Evolutionary conservation across 2,888 invertebrate species (phyloP).

Genomic region (Dasypolia templi): DNA sequence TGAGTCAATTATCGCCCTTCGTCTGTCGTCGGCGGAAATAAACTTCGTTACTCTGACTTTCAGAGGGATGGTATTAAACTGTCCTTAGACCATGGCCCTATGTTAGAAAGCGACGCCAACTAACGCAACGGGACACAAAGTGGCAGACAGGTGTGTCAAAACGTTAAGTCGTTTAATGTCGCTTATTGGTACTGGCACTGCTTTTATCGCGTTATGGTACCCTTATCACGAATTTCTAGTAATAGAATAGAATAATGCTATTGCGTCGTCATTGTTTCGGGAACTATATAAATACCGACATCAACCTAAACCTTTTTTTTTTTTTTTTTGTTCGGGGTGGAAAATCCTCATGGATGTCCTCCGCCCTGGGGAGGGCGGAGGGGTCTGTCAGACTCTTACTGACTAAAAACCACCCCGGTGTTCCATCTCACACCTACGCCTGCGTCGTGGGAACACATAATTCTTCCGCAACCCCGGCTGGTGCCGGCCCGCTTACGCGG

Average conservation of each 20-base stretch:
- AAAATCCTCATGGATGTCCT: too few relatives aligned
- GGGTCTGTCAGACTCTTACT: too few relatives aligned
- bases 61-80: conserved; percentile 49
- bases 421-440: too few relatives aligned
- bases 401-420: too few relatives aligned
- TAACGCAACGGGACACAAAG: background rate
- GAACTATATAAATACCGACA: background rate
- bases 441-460: too few relatives aligned
- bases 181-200: conserved; percentile 23
- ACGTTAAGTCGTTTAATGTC: conserved; percentile 14
- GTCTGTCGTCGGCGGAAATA: conserved; percentile 58
- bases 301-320: background rate
- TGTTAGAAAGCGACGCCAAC: background rate
- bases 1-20: conserved; percentile 66
- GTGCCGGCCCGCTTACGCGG: too few relatives aligned
- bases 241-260: conserved; percentile 13
- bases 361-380: too few relatives aligned
- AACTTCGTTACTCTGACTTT: conserved; percentile 58
- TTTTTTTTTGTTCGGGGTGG: too few relatives aligned
- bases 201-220: conserved; percentile 41
- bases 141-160: conserved; percentile 32
- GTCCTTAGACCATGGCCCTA: conserved; percentile 23
- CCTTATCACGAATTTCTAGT: conserved; percentile 34
- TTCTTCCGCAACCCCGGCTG: too few relatives aligned
- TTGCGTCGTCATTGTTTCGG: background rate